Evolutionary conservation across 2,888 invertebrate genomes (phyloP), one percentile per base, ranked within the genome.

Genomic region (Tetrapedia diversipes): DNA sequence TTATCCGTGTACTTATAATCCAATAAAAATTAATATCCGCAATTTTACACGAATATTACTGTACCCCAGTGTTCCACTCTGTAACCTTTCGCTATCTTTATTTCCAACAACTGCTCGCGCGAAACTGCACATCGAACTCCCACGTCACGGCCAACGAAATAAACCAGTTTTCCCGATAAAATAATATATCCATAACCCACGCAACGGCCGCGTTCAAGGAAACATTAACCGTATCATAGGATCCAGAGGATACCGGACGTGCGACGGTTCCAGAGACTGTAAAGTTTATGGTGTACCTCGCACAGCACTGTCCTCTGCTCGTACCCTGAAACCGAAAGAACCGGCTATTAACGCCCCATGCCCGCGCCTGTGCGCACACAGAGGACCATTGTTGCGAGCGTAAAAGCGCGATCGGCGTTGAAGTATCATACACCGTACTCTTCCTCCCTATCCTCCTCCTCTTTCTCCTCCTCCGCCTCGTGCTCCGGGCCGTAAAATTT

Each of bases 401-500:
- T 67, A 45, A 57, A 63, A 63, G 43, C 24, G 6, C 27, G 19
- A n/a, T n/a, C n/a, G n/a, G n/a, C n/a, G n/a, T n/a, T n/a, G n/a
- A n/a, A n/a, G n/a, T n/a, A n/a, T n/a, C n/a, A n/a, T n/a, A n/a
- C n/a, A n/a, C n/a, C n/a, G n/a, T n/a, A n/a, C n/a, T n/a, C n/a
- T n/a, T n/a, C n/a, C n/a, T n/a, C n/a, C n/a, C n/a, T n/a, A n/a
- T n/a, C n/a, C n/a, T n/a, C n/a, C n/a, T n/a, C n/a, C n/a, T n/a
- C n/a, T n/a, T n/a, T n/a, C n/a, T n/a, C n/a, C n/a, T 45, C 63
- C 8, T 22, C 11, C 39, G 16, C 51, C 34, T 22, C 10, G 1
- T 14, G 24, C 51, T 39, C 41, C 47, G 27, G 43, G 32, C 32
- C 70, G 64, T 77, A 71, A 85, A 84, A 84, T 85, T 83, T 80